Percentiles rank a stretch among this genome's conserved stretches.
Evolutionary conservation across 2,113 vertebrate species (phyloP).

Genomic region (Geococcyx californianus): DNA sequence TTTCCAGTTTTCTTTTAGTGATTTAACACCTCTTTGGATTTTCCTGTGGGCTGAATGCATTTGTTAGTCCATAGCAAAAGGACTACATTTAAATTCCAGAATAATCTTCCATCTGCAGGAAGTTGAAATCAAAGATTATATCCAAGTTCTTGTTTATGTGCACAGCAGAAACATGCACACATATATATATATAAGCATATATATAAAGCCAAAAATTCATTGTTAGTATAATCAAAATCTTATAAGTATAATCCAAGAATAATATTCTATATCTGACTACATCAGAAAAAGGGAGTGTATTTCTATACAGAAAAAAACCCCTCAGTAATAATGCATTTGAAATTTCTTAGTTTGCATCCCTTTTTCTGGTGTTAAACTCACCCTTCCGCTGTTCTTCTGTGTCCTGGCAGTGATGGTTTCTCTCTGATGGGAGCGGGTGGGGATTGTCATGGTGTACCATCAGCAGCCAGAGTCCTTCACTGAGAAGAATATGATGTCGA

Average conservation of each 20-base stretch:
- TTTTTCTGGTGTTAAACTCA: neutral
- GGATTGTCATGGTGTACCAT: neutral
- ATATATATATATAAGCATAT: neutral
- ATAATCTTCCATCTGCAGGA: constrained; percentile 28
- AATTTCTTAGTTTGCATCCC: neutral
- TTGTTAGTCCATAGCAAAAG: neutral
- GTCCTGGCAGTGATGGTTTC: neutral
- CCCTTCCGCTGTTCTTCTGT: neutral
- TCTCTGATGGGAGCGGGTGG: neutral
- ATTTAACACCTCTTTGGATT: neutral
- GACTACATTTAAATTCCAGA: constrained; percentile 33
- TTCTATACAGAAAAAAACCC: neutral
- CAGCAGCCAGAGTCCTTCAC: neutral
- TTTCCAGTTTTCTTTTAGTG: neutral
- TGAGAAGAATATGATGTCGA: neutral
- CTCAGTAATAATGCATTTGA: neutral
- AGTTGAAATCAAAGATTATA: neutral
- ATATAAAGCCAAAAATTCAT: neutral
- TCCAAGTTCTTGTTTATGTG: constrained; percentile 2
- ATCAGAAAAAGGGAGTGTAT: neutral
- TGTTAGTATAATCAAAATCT: neutral
- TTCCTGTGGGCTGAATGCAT: constrained; percentile 4
- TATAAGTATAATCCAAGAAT: constrained; percentile 1
- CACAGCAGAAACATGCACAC: neutral
- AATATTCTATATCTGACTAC: neutral